phyloP scores from a whole-genome alignment of 2,888 invertebrate genomes.

The Drosophila koepferae region DNA sequence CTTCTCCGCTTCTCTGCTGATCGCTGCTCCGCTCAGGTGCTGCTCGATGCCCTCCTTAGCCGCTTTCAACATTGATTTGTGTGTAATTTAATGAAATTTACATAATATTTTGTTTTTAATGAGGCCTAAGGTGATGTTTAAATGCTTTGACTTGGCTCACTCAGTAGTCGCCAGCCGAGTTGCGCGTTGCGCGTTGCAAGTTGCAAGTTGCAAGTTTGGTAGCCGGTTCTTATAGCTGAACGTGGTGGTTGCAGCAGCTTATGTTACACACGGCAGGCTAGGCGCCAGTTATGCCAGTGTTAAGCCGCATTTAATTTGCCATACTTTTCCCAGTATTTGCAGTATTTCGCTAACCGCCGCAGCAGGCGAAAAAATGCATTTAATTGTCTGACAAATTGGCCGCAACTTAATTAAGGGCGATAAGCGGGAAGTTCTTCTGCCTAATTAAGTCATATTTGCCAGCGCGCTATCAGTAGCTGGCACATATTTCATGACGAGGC shows the following conservation, averaged over 20 bases:
- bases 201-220: slow-evolving; percentile 25
- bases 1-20: neutral
- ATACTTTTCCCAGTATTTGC: slow-evolving; percentile 11
- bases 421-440: slow-evolving; percentile 44
- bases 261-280: slow-evolving; percentile 43
- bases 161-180: slow-evolving; percentile 49
- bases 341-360: slow-evolving; percentile 59
- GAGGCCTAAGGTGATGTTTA: slow-evolving; percentile 82
- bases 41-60: neutral
- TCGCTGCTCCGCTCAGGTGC: neutral
- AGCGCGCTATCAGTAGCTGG: slow-evolving; percentile 63
- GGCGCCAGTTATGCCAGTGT: slow-evolving; percentile 50
- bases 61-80: slow-evolving; percentile 73
- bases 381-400: slow-evolving; percentile 81
- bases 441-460: slow-evolving; percentile 74
- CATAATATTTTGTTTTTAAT: slow-evolving; percentile 82
- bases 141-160: slow-evolving; percentile 79
- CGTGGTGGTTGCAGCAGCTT: slow-evolving; percentile 31
- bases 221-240: slow-evolving; percentile 51
- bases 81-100: slow-evolving; percentile 82
- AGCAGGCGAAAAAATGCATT: slow-evolving; percentile 29
- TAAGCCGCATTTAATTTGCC: slow-evolving; percentile 39
- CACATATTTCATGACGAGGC: slow-evolving; percentile 71
- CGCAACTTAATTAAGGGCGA: slow-evolving; percentile 79
- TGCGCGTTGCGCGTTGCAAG: neutral